Conservation (phyloP, 2,888 invertebrate species). For the Seira ritae region DNA sequence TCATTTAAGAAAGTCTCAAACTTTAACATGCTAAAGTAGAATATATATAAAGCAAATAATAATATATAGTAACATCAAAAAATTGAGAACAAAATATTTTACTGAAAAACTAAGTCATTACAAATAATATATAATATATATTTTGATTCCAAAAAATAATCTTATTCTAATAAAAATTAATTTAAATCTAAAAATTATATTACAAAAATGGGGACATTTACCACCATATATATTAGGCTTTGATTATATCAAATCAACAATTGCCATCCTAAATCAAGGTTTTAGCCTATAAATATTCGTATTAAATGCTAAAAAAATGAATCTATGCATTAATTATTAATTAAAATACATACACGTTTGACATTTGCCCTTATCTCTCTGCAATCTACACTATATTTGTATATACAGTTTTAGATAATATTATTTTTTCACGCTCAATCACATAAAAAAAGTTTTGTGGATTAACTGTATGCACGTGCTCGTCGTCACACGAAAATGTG, state of each 20-base stretch:
- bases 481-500: neutral
- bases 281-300: neutral
- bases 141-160: too few relatives aligned
- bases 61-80: too few relatives aligned
- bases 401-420: conserved; percentile 43
- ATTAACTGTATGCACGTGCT: neutral
- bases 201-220: conserved; percentile 21
- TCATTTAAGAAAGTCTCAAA: too few relatives aligned
- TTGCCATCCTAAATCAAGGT: neutral
- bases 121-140: neutral
- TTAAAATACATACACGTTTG: too few relatives aligned
- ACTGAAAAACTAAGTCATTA: neutral
- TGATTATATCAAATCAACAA: neutral
- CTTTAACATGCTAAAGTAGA: too few relatives aligned
- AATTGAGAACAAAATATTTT: conserved; percentile 15
- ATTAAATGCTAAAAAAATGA: neutral
- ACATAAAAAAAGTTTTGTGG: conserved; percentile 45
- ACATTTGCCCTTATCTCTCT: too few relatives aligned
- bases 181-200: conserved; percentile 9
- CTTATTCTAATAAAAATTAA: too few relatives aligned
- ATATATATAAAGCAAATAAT: too few relatives aligned
- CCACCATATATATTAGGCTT: neutral
- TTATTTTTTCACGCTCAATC: conserved; percentile 50
- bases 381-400: neutral
- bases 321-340: neutral